These are phyloP conservation scores for Morelia viridis DNA, from an alignment of 2,797 vertebrate genomes.

Conservation along the genomic window DNA sequence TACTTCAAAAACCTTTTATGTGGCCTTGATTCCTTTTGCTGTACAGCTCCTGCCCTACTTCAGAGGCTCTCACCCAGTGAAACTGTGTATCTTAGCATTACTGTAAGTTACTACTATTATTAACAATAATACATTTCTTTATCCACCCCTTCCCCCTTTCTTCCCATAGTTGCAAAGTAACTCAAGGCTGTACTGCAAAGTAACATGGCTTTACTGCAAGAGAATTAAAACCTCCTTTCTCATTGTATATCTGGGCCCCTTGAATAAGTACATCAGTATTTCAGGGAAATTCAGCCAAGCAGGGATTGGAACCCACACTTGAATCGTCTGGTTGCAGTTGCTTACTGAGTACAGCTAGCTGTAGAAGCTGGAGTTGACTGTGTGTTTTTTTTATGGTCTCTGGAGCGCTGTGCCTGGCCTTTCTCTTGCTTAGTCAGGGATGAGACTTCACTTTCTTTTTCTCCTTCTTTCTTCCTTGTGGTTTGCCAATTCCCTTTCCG, in stretches of 20 bases:
- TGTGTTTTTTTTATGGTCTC: background rate
- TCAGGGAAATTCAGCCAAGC: background rate
- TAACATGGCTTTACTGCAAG: background rate
- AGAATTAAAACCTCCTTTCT: background rate
- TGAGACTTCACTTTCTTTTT: background rate
- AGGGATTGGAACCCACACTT: too few species aligned
- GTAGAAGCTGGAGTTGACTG: background rate
- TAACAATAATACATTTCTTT: background rate
- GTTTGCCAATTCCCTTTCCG: background rate
- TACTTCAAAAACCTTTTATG: background rate
- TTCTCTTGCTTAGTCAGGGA: background rate
- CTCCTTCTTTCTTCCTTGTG: background rate
- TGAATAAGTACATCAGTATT: background rate
- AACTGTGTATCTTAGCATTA: background rate
- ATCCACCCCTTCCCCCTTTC: background rate
- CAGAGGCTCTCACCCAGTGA: background rate
- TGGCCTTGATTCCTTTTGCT: background rate
- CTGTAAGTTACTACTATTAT: background rate
- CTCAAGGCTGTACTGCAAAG: background rate
- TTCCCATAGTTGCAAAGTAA: background rate
- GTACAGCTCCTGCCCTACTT: background rate
- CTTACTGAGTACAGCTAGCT: background rate
- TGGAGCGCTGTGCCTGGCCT: background rate
- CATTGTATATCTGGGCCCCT: background rate
- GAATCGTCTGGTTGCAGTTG: too few species aligned